Conservation (phyloP, 2,888 invertebrate genomes). For the Cephus rjabovi region DNA sequence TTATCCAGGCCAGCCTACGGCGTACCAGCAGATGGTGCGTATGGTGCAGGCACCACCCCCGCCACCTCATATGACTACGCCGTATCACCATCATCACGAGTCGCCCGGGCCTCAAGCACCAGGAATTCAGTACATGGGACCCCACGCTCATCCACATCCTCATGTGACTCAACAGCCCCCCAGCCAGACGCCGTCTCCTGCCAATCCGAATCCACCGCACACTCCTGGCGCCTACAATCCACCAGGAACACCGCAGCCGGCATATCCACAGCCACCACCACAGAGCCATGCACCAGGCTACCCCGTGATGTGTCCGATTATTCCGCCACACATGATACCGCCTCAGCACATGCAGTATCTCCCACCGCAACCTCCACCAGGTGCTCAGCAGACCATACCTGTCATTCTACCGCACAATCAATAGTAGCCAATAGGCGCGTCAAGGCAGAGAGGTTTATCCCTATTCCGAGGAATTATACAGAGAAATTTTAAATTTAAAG, state of each 20-base stretch:
- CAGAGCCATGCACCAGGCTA: slow-evolving; percentile 69
- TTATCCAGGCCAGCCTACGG: slow-evolving; percentile 70
- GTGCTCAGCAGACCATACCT: slow-evolving; percentile 66
- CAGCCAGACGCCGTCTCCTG: slow-evolving; percentile 62
- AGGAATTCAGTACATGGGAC: slow-evolving; percentile 70
- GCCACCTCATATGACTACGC: slow-evolving; percentile 56
- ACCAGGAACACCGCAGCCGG: slow-evolving; percentile 66
- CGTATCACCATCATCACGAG: slow-evolving; percentile 68
- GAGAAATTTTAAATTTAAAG: slow-evolving; percentile 40
- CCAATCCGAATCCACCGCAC: slow-evolving; percentile 67
- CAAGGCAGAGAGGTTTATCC: slow-evolving; percentile 40
- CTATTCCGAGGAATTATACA: slow-evolving; percentile 45
- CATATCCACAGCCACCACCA: slow-evolving; percentile 73
- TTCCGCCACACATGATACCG: slow-evolving; percentile 63
- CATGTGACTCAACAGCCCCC: slow-evolving; percentile 61
- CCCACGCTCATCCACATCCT: slow-evolving; percentile 66
- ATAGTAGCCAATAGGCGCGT: slow-evolving; percentile 60
- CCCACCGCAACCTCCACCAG: slow-evolving; percentile 67
- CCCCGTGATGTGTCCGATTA: slow-evolving; percentile 73
- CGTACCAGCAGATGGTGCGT: slow-evolving; percentile 69
- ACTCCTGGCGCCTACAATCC: slow-evolving; percentile 71
- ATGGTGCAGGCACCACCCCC: slow-evolving; percentile 62
- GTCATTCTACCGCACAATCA: slow-evolving; percentile 67
- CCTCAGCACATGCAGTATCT: slow-evolving; percentile 71
- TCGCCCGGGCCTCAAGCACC: slow-evolving; percentile 69